These are phyloP conservation scores for Spodoptera frugiperda DNA, from an alignment of 1,140 invertebrate species.

Conservation along the genomic window DNA sequence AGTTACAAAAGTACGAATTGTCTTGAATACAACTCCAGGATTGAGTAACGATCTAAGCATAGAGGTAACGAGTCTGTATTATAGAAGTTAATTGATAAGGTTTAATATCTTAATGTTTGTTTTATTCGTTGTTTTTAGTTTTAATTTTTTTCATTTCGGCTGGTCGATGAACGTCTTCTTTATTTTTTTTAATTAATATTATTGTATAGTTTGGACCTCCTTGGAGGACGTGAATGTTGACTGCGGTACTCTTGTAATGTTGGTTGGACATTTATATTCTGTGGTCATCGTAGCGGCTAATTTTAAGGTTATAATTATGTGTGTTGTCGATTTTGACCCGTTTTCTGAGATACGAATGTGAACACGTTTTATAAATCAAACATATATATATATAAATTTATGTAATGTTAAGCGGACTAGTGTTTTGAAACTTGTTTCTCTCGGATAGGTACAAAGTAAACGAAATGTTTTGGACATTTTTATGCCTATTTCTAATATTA, in stretches of 20 bases:
- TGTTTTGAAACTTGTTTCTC: constrained; percentile 4
- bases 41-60: constrained; percentile 46
- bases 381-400: constrained; percentile 7
- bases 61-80: constrained; percentile 71
- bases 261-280: constrained; percentile 42
- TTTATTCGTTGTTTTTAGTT: constrained; percentile 73
- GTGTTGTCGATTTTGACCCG: constrained; percentile 38
- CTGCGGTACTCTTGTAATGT: constrained; percentile 34
- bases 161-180: constrained; percentile 60
- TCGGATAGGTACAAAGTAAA: neutral
- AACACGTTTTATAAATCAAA: constrained; percentile 15
- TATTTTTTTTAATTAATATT: constrained; percentile 51
- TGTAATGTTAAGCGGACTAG: neutral
- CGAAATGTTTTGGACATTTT: constrained; percentile 20
- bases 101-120: constrained; percentile 65
- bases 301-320: constrained; percentile 40
- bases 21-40: constrained; percentile 9
- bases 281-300: constrained; percentile 56
- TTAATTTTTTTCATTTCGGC: constrained; percentile 63
- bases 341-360: constrained; percentile 39
- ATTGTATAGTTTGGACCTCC: constrained; percentile 53
- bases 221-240: constrained; percentile 37
- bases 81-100: constrained; percentile 70
- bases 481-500: constrained; percentile 17
- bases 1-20: too few species aligned